phyloP scores from a whole-genome alignment of 2,797 vertebrate genomes.

The Sebastes steindachneri region DNA sequence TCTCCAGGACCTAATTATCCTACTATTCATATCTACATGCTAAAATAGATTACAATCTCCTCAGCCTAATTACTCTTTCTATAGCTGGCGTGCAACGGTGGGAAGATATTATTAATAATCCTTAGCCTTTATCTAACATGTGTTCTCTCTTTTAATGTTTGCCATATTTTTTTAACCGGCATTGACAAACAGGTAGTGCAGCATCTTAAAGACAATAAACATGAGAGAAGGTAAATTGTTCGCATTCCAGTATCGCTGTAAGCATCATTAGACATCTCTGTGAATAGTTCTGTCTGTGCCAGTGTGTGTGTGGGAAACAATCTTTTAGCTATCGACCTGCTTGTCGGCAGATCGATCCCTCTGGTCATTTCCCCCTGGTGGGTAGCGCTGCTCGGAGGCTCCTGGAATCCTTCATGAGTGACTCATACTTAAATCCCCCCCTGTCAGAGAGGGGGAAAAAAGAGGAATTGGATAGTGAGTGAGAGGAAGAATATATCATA shows the following conservation, averaged over 20 bases:
- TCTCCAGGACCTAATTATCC: conserved; percentile 66
- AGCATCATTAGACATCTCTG: not conserved
- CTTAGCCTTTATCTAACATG: conserved; percentile 13
- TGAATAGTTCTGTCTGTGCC: not conserved
- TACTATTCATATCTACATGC: conserved; percentile 65
- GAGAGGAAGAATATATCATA: conserved; percentile 46
- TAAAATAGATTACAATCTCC: conserved; percentile 75
- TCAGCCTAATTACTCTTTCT: conserved; percentile 70
- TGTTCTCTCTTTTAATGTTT: not conserved
- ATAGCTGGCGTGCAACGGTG: conserved; percentile 50
- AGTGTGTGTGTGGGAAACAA: conserved; percentile 27
- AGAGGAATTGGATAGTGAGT: not conserved
- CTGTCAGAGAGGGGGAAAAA: not conserved
- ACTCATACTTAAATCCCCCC: conserved; percentile 54
- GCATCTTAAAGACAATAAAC: not conserved
- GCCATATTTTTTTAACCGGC: not conserved
- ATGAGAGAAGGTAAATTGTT: not conserved
- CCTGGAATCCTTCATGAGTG: conserved; percentile 56
- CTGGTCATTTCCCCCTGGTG: conserved; percentile 30
- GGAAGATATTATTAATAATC: conserved; percentile 56
- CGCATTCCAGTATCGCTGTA: not conserved
- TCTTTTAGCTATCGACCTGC: conserved; percentile 46
- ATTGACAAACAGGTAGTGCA: not conserved
- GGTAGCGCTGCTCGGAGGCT: conserved; percentile 30
- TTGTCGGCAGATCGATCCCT: conserved; percentile 43